Percentiles rank a stretch among this genome's conserved stretches.
Evolutionary conservation across 2,888 invertebrate genomes (phyloP).

Genomic region (Tanytarsus gracilentus): DNA sequence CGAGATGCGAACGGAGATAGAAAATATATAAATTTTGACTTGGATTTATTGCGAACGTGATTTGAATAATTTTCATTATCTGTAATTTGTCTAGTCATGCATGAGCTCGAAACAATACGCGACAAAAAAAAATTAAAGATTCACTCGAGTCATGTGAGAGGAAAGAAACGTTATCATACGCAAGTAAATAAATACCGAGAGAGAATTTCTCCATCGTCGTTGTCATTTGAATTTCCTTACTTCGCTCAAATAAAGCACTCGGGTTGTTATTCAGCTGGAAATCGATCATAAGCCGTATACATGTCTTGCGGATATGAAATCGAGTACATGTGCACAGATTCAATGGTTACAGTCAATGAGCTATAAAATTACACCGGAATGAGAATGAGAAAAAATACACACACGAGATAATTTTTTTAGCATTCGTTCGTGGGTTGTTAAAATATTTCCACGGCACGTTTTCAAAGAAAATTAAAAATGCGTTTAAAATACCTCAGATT

Average conservation of each 20-base stretch:
- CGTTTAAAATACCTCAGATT: too few species aligned
- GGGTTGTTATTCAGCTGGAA: too few species aligned
- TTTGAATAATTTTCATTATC: not conserved
- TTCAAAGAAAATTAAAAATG: conserved; percentile 13
- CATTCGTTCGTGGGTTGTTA: too few species aligned
- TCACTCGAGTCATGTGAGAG: not conserved
- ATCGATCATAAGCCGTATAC: not conserved
- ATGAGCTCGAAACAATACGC: not conserved
- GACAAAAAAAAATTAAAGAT: not conserved
- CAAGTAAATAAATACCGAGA: too few species aligned
- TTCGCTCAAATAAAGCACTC: too few species aligned
- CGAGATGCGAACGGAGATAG: not conserved
- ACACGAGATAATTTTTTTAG: not conserved
- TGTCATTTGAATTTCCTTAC: too few species aligned
- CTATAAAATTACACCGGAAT: conserved; percentile 24
- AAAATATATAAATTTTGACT: conserved; percentile 16
- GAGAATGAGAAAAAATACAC: not conserved
- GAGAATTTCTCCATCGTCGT: too few species aligned
- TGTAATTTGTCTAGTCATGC: conserved; percentile 23
- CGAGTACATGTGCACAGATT: not conserved
- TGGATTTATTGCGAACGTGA: conserved; percentile 25
- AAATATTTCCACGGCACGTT: too few species aligned
- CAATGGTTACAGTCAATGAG: conserved; percentile 9
- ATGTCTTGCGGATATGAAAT: not conserved
- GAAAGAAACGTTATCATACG: conserved; percentile 2